Evolutionary conservation across 2,113 vertebrate species (phyloP).

Genomic region (Trinectes maculatus): DNA sequence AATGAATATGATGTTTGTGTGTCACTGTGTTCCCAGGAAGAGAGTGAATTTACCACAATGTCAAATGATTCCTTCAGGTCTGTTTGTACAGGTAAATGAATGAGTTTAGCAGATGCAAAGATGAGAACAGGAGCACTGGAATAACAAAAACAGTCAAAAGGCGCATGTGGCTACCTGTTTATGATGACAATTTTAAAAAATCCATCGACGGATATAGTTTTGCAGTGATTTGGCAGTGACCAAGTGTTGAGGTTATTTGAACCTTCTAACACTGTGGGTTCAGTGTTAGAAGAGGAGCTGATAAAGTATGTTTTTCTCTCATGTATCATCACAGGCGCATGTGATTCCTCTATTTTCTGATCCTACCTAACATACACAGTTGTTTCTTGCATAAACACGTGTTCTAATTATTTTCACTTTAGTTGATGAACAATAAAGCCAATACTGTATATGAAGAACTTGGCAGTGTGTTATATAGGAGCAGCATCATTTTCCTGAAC

Average conservation of each 20-base stretch:
- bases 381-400: neutral
- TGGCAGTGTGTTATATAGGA: neutral
- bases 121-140: neutral
- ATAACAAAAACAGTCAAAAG: neutral
- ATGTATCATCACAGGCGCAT: neutral
- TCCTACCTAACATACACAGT: neutral
- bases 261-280: neutral
- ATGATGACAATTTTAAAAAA: too few species aligned
- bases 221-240: neutral
- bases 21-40: too few species aligned
- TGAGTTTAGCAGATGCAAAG: neutral
- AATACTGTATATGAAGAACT: neutral
- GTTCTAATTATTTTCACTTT: neutral
- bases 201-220: too few species aligned
- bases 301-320: neutral
- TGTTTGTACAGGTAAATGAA: neutral
- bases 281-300: neutral
- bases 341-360: neutral
- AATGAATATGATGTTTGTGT: too few species aligned
- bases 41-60: too few species aligned
- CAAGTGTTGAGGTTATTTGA: conserved; percentile 4
- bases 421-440: neutral
- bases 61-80: too few species aligned
- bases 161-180: neutral
- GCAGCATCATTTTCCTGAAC: too few species aligned